phyloP scores from a whole-genome alignment of 2,888 invertebrate species.

The Diaprepes abbreviatus region DNA sequence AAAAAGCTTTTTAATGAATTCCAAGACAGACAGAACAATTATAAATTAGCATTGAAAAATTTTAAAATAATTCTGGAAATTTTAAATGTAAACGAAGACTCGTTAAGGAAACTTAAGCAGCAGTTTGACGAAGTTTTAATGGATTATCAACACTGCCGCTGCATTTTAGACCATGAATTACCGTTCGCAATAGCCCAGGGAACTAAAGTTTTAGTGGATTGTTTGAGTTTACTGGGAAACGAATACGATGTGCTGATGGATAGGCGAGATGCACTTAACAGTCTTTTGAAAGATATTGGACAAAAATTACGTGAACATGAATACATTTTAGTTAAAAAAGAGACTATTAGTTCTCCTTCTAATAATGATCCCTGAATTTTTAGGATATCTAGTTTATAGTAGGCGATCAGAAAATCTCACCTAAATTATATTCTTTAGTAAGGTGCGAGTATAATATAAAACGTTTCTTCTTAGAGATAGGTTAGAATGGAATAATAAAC shows the following conservation, averaged over 20 bases:
- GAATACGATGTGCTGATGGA: constrained; percentile 40
- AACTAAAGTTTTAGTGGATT: constrained; percentile 52
- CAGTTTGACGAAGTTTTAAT: constrained; percentile 62
- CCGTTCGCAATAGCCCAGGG: constrained; percentile 56
- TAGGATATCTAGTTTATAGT: too few species aligned
- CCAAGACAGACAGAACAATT: constrained; percentile 57
- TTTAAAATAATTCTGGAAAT: constrained; percentile 63
- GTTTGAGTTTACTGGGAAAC: constrained; percentile 51
- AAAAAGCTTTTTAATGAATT: constrained; percentile 52
- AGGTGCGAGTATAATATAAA: too few species aligned
- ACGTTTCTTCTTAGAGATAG: too few species aligned
- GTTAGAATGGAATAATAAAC: too few species aligned
- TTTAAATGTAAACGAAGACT: constrained; percentile 58
- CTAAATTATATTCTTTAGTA: too few species aligned
- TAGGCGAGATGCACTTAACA: constrained; percentile 8
- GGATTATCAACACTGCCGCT: constrained; percentile 60
- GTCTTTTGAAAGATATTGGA: constrained; percentile 26
- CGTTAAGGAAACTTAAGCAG: constrained; percentile 59
- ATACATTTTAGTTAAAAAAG: constrained; percentile 40
- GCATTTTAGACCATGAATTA: constrained; percentile 58
- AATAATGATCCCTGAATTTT: neutral
- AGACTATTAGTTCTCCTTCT: constrained; percentile 7
- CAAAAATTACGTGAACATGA: constrained; percentile 30
- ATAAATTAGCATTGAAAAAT: constrained; percentile 62
- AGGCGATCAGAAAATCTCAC: too few species aligned